Base-by-base conservation (phyloP, 2,797 vertebrate genomes). In the Jordanella pulchra region DNA sequence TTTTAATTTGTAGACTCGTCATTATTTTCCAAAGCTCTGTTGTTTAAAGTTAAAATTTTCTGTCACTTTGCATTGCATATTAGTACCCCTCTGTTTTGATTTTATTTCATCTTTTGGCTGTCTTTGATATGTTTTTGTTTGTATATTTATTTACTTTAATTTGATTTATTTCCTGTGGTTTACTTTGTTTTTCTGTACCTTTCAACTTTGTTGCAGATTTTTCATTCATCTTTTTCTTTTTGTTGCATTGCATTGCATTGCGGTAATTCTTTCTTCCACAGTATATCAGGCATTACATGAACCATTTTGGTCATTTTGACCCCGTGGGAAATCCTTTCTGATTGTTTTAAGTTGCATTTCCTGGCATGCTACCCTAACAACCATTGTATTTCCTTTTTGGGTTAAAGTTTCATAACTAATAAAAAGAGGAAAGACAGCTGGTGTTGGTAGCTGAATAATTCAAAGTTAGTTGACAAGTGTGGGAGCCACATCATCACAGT, bases 381-480 rank as follows among this genome's bases (percentile, higher is more conserved):
- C 21, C 23, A 32, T 14, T 61, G 32, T 4, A 12, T 44, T 63
- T 25, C 14, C 13, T 63, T 42, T 42, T 42, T 5, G 3, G 13
- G 39, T 44, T 64, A 39, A 30, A 44, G 60, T 64, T 44, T n/a
- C 15, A 71, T 73, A 65, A 65, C 42, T 7, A 39, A 32, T 15
- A 44, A 63, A 69, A 64, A 71, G 32, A 65, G 17, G 54, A 60
- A 61, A 55, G 61, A 66, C 71, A 76, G 63, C 74, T 71, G 65
- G 60, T 72, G 72, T 67, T 71, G 58, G 61, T n/a, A 2, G 14
- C 44, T 90, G 30, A 90, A 87, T 90, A 72, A 87, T 91, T 90
- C 23, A 88, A 75, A 76, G 54, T 32, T 60, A 39, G 30, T 13
- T 63, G 69, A 60, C 72, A 65, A 82, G 68, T 78, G 54, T 42